Evolutionary conservation across 2,888 invertebrate genomes (phyloP).

Genomic region (Troides aeacus): DNA sequence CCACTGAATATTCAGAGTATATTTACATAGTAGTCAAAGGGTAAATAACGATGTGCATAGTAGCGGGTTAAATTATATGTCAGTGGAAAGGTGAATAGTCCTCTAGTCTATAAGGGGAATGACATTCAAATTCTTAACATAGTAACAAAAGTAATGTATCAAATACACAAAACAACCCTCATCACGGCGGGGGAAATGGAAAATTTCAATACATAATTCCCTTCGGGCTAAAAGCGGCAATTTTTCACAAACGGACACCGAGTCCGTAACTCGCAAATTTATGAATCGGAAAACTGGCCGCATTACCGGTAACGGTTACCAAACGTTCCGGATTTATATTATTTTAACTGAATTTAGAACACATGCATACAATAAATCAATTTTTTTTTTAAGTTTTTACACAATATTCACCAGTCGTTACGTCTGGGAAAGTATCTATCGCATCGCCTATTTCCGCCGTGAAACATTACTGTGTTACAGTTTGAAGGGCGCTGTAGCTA

Average conservation of each 20-base stretch:
- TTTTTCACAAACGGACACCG: slow-evolving; percentile 24
- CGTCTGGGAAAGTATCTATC: no score
- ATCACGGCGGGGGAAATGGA: slow-evolving; percentile 7
- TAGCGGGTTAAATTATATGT: no score
- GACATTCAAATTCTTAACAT: neutral
- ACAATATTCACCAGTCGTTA: no score
- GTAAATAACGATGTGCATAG: no score
- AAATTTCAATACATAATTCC: slow-evolving; percentile 27
- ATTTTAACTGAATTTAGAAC: neutral
- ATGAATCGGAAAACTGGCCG: slow-evolving; percentile 25
- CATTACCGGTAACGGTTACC: neutral
- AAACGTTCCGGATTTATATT: neutral
- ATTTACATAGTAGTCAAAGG: no score
- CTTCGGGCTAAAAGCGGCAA: slow-evolving; percentile 18
- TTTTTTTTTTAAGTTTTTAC: no score
- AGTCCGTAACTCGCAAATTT: slow-evolving; percentile 19
- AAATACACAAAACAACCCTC: slow-evolving; percentile 20
- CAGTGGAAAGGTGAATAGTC: no score
- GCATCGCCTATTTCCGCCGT: no score
- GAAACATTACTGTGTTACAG: no score
- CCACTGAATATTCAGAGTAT: no score
- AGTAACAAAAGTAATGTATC: slow-evolving; percentile 5
- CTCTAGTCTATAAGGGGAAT: no score
- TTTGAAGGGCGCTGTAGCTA: no score
- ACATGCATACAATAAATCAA: neutral